Evolutionary conservation across 2,888 invertebrate species (phyloP).

Genomic region (Napeogenes inachia): DNA sequence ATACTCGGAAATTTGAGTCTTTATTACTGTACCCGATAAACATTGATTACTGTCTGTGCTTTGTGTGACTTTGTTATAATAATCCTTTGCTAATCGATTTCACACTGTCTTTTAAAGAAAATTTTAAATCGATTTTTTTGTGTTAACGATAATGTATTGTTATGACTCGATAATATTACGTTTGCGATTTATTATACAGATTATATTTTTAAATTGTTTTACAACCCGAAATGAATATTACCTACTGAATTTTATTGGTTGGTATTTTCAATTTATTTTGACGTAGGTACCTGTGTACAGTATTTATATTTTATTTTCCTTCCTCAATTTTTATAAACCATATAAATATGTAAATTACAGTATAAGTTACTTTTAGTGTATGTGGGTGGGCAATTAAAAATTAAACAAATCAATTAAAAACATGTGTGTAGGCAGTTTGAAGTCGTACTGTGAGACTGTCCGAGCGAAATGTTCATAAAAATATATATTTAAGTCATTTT

Average conservation of each 20-base stretch:
- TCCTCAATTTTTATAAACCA: too few species aligned
- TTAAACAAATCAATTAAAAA: constrained; percentile 53
- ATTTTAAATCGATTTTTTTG: background rate
- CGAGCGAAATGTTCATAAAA: too few species aligned
- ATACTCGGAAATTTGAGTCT: constrained; percentile 27
- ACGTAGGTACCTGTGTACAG: too few species aligned
- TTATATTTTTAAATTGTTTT: too few species aligned
- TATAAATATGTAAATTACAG: constrained; percentile 4
- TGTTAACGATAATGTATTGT: too few species aligned
- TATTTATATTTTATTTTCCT: too few species aligned
- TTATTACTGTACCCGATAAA: background rate
- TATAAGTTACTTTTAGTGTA: constrained; percentile 23
- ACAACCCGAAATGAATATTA: too few species aligned
- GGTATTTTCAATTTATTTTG: background rate
- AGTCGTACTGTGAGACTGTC: constrained; percentile 21
- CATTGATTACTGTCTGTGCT: background rate
- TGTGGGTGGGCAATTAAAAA: constrained; percentile 68
- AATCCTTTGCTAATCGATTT: background rate
- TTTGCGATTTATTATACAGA: too few species aligned
- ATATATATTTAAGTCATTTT: too few species aligned
- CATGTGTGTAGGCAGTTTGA: constrained; percentile 48
- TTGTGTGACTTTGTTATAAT: background rate
- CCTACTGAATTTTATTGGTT: too few species aligned
- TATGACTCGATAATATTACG: too few species aligned
- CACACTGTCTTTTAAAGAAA: background rate